A percentile compares a stretch with the other conserved stretches of the same genome.
These are phyloP conservation scores for Misgurnus anguillicaudatus DNA, from an alignment of 2,113 vertebrate genomes.

Conservation along the genomic window DNA sequence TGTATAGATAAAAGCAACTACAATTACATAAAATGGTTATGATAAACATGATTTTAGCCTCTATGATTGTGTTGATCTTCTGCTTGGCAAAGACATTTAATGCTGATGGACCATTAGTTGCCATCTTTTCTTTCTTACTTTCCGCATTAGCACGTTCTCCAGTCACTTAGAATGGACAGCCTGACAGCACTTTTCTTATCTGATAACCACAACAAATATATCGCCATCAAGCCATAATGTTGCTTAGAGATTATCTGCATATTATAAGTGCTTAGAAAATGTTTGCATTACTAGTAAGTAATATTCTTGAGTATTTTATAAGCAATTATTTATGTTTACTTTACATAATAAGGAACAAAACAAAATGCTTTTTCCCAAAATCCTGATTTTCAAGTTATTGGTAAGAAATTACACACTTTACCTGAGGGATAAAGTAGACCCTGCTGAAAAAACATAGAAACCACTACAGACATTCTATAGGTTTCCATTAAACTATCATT, in stretches of 20 bases:
- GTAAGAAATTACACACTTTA: too few species aligned
- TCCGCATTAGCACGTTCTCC: neutral
- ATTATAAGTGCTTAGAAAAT: neutral
- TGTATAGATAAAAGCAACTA: too few species aligned
- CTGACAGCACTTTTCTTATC: neutral
- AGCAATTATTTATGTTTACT: too few species aligned
- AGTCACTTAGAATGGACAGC: too few species aligned
- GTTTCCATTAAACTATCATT: too few species aligned
- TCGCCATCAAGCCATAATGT: neutral
- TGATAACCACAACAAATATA: neutral
- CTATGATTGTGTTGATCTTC: neutral
- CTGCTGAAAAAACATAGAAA: too few species aligned
- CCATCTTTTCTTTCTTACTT: neutral
- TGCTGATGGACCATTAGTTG: neutral
- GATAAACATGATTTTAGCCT: neutral
- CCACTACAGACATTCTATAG: too few species aligned
- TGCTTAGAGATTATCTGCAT: neutral
- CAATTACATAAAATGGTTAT: too few species aligned
- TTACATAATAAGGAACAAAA: too few species aligned
- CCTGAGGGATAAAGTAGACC: too few species aligned
- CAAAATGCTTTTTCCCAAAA: too few species aligned
- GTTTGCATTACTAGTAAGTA: neutral
- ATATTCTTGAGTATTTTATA: too few species aligned
- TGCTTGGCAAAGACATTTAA: conserved; percentile 1
- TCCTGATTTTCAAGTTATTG: neutral